Evolutionary conservation across 2,888 invertebrate genomes (phyloP).

Genomic region (Drosophila recens): DNA sequence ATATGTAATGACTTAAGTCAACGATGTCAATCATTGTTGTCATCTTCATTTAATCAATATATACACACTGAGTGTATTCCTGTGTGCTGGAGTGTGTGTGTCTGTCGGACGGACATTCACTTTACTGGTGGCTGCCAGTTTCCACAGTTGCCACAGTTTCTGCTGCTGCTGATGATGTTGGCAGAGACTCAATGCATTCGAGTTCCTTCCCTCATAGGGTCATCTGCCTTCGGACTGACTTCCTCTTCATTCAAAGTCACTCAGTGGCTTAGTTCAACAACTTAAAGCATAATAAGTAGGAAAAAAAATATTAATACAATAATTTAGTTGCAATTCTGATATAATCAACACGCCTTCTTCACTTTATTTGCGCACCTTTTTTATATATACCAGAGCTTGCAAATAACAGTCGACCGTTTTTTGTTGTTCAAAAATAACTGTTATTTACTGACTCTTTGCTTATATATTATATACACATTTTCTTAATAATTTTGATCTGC

Average conservation of each 20-base stretch:
- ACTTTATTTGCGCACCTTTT: too few species aligned
- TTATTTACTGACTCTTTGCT: too few species aligned
- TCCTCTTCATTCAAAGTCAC: slow-evolving; percentile 20
- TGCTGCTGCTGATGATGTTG: slow-evolving; percentile 47
- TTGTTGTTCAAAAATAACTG: too few species aligned
- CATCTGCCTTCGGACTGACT: slow-evolving; percentile 40
- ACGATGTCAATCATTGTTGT: slow-evolving; percentile 73
- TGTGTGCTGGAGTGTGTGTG: slow-evolving; percentile 15
- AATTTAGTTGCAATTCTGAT: too few species aligned
- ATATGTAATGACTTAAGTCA: slow-evolving; percentile 75
- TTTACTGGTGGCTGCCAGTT: slow-evolving; percentile 31
- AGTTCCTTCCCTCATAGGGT: slow-evolving; percentile 32
- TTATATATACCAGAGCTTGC: too few species aligned
- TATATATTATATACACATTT: too few species aligned
- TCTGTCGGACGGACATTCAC: slow-evolving; percentile 43
- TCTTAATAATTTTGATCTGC: too few species aligned
- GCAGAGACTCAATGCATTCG: slow-evolving; percentile 43
- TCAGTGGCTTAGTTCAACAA: slow-evolving; percentile 6
- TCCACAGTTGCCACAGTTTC: slow-evolving; percentile 25
- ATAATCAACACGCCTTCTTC: too few species aligned
- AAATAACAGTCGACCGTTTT: too few species aligned
- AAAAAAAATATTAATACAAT: too few species aligned
- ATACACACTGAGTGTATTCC: slow-evolving; percentile 14
- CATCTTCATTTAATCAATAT: slow-evolving; percentile 74
- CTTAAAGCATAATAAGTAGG: too few species aligned